Evolutionary conservation across 2,797 vertebrate genomes (phyloP).

Genomic region (Tauraco hartlaubi): DNA sequence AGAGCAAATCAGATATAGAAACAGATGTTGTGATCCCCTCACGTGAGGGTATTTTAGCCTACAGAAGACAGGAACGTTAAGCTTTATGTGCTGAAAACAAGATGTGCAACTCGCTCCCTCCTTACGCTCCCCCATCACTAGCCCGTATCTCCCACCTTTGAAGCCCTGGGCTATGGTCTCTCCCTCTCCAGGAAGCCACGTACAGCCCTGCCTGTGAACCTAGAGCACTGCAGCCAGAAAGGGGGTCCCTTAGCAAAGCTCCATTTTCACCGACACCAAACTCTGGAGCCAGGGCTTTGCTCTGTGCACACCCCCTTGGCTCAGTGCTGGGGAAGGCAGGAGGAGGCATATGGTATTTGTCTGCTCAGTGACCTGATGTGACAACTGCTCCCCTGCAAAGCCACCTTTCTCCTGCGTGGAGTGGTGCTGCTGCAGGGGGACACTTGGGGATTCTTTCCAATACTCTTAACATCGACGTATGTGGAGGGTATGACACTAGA

Average conservation of each 20-base stretch:
- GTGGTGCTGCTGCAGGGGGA: background rate
- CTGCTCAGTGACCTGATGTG: background rate
- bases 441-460: background rate
- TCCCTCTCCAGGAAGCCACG: rapidly evolving
- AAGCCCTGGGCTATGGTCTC: background rate
- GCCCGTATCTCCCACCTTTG: background rate
- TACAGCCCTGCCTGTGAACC: background rate
- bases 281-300: background rate
- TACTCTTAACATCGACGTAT: background rate
- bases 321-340: background rate
- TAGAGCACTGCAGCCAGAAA: background rate
- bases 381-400: background rate
- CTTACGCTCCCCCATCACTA: background rate
- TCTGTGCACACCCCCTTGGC: background rate
- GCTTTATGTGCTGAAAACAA: background rate
- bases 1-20: background rate
- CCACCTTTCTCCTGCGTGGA: background rate
- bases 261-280: background rate
- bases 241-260: background rate
- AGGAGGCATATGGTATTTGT: rapidly evolving
- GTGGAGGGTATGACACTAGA: background rate
- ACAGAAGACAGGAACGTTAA: background rate
- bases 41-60: background rate
- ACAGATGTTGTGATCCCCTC: background rate
- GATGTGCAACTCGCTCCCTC: background rate